Evolutionary conservation across 2,888 invertebrate species (phyloP).

Genomic region (Cheilosia vernalis): DNA sequence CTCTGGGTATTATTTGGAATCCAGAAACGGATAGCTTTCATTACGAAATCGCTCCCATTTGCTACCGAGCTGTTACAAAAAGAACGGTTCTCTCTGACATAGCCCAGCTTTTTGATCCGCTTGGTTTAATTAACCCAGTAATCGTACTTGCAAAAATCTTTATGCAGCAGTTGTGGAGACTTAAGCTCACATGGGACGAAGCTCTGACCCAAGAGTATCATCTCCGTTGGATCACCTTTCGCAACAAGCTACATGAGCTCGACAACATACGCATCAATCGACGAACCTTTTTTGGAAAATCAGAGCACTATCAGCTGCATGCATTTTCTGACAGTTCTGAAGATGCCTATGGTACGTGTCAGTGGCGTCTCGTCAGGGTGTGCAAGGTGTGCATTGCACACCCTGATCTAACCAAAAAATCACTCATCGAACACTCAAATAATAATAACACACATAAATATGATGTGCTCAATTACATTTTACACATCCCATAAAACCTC

Average conservation of each 20-base stretch:
- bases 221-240: conserved; percentile 32
- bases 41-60: not conserved
- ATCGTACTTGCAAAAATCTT: conserved; percentile 37
- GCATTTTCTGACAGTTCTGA: conserved; percentile 50
- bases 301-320: conserved; percentile 32
- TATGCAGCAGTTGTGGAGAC: conserved; percentile 38
- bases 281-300: not conserved
- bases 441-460: too few species aligned
- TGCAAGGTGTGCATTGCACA: too few species aligned
- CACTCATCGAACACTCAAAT: too few species aligned
- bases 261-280: conserved; percentile 19
- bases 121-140: conserved; percentile 47
- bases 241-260: conserved; percentile 9
- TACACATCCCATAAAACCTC: too few species aligned
- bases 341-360: conserved; percentile 44
- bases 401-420: too few species aligned
- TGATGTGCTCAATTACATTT: too few species aligned
- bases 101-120: conserved; percentile 44
- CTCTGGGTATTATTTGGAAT: conserved; percentile 20
- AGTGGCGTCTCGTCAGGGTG: too few species aligned
- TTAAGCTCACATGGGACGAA: conserved; percentile 37
- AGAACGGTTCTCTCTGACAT: conserved; percentile 35
- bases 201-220: conserved; percentile 37
- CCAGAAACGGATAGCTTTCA: conserved; percentile 19
- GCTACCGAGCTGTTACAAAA: not conserved